Base-by-base conservation (phyloP, 2,888 invertebrate species). In the Lasius platythorax region DNA sequence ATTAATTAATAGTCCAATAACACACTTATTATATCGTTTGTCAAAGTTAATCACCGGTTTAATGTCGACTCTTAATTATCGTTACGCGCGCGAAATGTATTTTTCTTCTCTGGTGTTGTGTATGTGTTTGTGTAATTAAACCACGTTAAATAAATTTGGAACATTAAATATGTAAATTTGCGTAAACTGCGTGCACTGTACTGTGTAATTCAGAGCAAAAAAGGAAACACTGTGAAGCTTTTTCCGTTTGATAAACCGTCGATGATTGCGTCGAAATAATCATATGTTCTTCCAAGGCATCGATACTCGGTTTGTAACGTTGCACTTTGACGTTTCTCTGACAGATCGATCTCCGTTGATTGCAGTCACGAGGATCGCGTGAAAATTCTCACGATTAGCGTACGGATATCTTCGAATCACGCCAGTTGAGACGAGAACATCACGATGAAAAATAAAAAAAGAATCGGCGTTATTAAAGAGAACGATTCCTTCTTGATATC, bases 321-420 rank as follows among this genome's bases (percentile, higher is more conserved):
- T 40, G 30, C 9, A 30, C 15, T 18, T 18, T 46, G 12, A 46
- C 15, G 67, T 12, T 28, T 18, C 28, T 37, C 2, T 43, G 46
- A 61, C 12, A n/a, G 15, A 12, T 43, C 33, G 18, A 64, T 50
- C 67, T 8, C 33, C 37, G 23, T 3, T 12, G 30, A 73, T 73
- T 12, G 33, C 40, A 6, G 11, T 33, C 75, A 33, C 64, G 30
- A 63, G 46, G 18, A 46, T 28, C 33, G 37, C 37, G 76, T 5
- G 8, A 37, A 53, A 37, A 53, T 28, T 66, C 11, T 23, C 28
- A 18, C 23, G 30, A n/a, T 4, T 12, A n/a, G 6, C 30, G 43
- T 2, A 46, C n/a, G 23, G 75, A 28, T 76, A 66, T 53, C 64
- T 64, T 58, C 40, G 28, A n/a, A 43, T 33, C 23, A 6, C 68